Conservation (phyloP, 2,113 vertebrate genomes). For the Stomatorhinus ivindoensis region DNA sequence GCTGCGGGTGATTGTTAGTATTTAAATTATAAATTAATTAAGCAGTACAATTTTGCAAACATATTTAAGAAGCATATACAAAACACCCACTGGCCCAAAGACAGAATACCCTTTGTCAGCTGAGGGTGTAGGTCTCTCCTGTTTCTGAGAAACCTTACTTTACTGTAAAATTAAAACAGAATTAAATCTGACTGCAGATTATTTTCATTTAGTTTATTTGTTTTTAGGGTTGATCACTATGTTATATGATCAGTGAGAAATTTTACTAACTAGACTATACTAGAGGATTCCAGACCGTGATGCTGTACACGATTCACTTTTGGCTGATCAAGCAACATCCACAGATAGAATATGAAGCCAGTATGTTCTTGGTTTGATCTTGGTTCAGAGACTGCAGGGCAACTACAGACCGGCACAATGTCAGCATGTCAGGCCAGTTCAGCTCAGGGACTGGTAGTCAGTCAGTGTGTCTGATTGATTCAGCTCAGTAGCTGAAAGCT, state of each 20-base stretch:
- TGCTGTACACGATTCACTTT: neutral
- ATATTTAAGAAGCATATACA: neutral
- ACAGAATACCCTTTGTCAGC: neutral
- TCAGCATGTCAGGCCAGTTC: neutral
- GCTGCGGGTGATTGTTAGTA: neutral
- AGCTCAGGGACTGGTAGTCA: neutral
- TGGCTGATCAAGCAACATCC: neutral
- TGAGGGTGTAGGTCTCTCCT: neutral
- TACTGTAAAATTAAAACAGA: neutral
- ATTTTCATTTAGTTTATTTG: neutral
- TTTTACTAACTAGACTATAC: neutral
- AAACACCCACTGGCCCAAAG: neutral
- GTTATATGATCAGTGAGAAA: neutral
- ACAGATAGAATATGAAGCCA: neutral
- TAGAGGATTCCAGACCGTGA: neutral
- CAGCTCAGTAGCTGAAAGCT: neutral
- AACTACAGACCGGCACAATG: neutral
- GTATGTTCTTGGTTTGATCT: neutral
- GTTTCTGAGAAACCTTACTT: neutral
- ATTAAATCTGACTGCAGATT: neutral
- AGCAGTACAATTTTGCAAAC: neutral
- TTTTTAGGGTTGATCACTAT: neutral
- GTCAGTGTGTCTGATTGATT: neutral
- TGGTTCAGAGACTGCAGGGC: neutral
- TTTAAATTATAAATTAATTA: neutral